Percentiles rank a stretch among this genome's conserved stretches.
Evolutionary conservation across 2,113 vertebrate genomes (phyloP).

Genomic region (Mustela lutreola): DNA sequence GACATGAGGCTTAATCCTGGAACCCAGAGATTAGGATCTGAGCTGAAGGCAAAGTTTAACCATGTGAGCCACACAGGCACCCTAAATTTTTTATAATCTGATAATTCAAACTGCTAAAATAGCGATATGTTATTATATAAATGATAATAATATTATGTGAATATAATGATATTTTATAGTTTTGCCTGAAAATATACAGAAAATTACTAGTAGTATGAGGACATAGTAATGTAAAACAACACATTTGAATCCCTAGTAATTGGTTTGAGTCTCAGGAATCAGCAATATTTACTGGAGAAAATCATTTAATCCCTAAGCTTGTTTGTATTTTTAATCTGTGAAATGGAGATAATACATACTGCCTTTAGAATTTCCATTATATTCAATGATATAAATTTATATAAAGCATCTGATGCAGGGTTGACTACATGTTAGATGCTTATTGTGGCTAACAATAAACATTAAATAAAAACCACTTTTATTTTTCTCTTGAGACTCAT

Average conservation of each 20-base stretch:
- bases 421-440: not conserved
- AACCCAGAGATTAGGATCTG: not conserved
- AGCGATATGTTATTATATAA: not conserved
- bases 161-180: not conserved
- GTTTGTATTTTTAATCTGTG: not conserved
- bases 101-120: not conserved
- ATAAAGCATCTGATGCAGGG: not conserved
- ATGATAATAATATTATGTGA: not conserved
- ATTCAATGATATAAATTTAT: not conserved
- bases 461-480: not conserved
- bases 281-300: not conserved
- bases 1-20: not conserved
- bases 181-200: not conserved
- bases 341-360: not conserved
- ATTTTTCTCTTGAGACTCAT: not conserved
- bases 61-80: not conserved
- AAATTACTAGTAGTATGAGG: not conserved
- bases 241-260: not conserved
- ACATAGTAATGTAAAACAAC: not conserved
- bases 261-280: not conserved
- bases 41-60: not conserved
- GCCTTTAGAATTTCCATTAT: conserved; percentile 8
- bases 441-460: not conserved
- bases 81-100: not conserved
- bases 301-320: not conserved